These are phyloP conservation scores for Alviniconcha marisindica DNA, from an alignment of 1,140 invertebrate species.

Conservation along the genomic window DNA sequence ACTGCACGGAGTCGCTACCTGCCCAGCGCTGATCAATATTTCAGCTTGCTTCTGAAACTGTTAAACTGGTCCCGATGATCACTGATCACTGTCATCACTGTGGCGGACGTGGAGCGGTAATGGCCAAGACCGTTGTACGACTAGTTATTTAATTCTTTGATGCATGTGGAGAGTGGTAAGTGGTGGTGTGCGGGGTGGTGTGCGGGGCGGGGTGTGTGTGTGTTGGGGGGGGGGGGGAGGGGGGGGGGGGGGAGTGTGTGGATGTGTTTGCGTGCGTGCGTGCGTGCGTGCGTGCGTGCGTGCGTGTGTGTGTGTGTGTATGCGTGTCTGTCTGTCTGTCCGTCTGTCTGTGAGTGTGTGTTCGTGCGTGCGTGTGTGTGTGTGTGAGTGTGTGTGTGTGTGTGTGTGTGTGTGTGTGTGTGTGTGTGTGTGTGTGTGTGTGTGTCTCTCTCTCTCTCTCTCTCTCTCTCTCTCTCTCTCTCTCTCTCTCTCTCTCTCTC, in stretches of 20 bases:
- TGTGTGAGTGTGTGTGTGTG: background rate
- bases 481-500: background rate
- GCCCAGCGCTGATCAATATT: too few species aligned
- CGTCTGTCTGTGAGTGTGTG: background rate
- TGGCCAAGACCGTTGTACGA: too few species aligned
- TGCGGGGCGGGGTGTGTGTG: background rate
- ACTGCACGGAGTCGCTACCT: too few species aligned
- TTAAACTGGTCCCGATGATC: too few species aligned
- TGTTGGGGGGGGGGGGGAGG: background rate
- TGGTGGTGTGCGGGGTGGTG: background rate
- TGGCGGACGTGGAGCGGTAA: too few species aligned
- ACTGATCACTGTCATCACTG: too few species aligned
- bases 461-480: too few species aligned
- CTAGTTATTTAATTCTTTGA: too few species aligned
- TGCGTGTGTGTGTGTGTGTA: conserved; percentile 13
- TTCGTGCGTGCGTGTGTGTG: background rate
- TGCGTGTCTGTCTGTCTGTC: conserved; percentile 14
- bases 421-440: background rate
- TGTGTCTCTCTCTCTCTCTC: background rate
- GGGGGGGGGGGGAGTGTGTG: background rate
- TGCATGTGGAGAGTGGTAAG: background rate
- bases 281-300: background rate
- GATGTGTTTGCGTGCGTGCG: background rate
- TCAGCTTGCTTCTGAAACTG: too few species aligned
- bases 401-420: background rate